Base-by-base conservation (phyloP, 2,888 invertebrate genomes). In the Plebejus argus region DNA sequence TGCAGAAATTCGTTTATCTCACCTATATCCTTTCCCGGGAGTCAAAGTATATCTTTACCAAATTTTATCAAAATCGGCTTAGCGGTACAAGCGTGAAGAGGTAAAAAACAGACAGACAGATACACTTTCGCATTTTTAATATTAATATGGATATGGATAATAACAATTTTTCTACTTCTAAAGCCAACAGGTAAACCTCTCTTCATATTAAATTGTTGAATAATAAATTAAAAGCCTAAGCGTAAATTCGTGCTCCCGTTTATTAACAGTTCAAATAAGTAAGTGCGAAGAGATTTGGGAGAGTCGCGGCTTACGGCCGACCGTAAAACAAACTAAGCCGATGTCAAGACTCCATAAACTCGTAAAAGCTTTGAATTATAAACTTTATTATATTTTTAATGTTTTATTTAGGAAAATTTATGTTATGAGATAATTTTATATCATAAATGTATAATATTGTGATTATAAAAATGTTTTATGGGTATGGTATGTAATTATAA, bases 291-390 rank as follows among this genome's bases (percentile, higher is more conserved):
- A 72, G 74, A 74, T 28, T 74, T 28, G 53, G 74, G 72, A 23
- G 53, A 85, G 83, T 85, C 82, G 81, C 28, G 80, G 81, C 84
- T 86, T 86, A 84, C 81, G 82, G 79, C 80, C 81, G 80, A 81
- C 82, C 82, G 83, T 81, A 83, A 82, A 85, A 83, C 80, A 80
- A 79, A 81, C 81, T 81, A 82, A 83, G 82, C 81, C 80, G 78
- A 79, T 83, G 78, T 83, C 78, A 78, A 82, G 83, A 81, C 82
- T 82, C 81, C 79, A 76, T 78, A 78, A 78, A 76, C 78, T 66
- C 66, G 7, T 6, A 66, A 66, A 33, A 28, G 28, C 23, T 61
- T 66, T 66, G 5, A 1, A 18, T 66, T 33, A 66, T 33, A 66
- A 66, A 66, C 28, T 66, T 66, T 33, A 33, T 66, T 66, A 18